Base-by-base conservation (phyloP, 2,797 vertebrate species). In the Odontamblyopus lacepedii region DNA sequence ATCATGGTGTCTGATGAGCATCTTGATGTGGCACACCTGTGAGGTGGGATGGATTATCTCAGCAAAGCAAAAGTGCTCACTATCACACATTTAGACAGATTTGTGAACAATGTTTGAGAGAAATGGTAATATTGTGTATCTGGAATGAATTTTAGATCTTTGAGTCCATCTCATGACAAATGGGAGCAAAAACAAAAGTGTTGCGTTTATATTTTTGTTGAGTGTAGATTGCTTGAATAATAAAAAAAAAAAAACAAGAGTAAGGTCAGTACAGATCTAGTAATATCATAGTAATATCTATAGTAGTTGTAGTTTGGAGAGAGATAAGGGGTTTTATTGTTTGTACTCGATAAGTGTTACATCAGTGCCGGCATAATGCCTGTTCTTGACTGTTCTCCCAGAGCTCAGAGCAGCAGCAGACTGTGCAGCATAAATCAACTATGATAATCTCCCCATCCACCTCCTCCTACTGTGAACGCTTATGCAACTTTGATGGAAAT, bases 361-460 rank as follows among this genome's bases (percentile, higher is more conserved):
- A 27, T 1, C 9, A 57, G 56, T 27, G 55, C 12, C 16, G 69
- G 66, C 15, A 29, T 1, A 27, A 57, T 57, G 57, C 32, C 57
- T 72, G 67, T 69, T 44, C 56, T 63, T 53, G 64, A 76, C 13
- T 0, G 18, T 63, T 65, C 29, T 70, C 53, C n/a, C 69, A 69
- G 60, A 69, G 71, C n/a, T 65, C 75, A 51, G 57, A 79, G 55
- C 64, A 76, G 71, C n/a, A 38, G 23, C 76, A 75, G 70, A 77
- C 81, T 76, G 73, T 63, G 63, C 53, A 76, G 73, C 63, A 77
- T 73, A 71, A 78, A 77, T 73, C 68, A 82, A 68, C 51, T 74
- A 23, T 73, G 57, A 72, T 78, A 77, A 84, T 85, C 77, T 82
- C 57, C 35, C 77, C 70, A 73, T 68, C 85, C 60, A 80, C 65